phyloP scores from a whole-genome alignment of 2,113 vertebrate species.

The Antigone vipio region DNA sequence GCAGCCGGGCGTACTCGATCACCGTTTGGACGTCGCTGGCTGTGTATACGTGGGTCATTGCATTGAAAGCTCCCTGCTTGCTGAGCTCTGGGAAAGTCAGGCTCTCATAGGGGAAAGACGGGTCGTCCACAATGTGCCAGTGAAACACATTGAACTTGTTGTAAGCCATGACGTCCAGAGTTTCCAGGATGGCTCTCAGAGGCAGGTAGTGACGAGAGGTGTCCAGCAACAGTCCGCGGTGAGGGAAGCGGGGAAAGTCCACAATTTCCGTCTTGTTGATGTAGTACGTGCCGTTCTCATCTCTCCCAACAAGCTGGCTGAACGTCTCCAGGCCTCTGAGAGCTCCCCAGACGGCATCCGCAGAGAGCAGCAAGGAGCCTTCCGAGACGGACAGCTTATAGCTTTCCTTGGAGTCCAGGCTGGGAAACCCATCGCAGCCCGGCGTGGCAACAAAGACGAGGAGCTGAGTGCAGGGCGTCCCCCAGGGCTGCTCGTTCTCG shows the following conservation, averaged over 20 bases:
- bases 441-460: constrained; percentile 65
- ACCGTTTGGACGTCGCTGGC: constrained; percentile 79
- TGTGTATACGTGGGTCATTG: constrained; percentile 86
- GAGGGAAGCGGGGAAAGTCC: constrained; percentile 87
- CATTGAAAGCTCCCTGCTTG: constrained; percentile 86
- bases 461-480: constrained; percentile 19
- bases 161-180: constrained; percentile 91
- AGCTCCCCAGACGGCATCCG: constrained; percentile 83
- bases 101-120: constrained; percentile 89
- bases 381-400: constrained; percentile 79
- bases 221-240: constrained; percentile 87
- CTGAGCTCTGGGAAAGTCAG: constrained; percentile 82
- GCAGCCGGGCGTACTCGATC: constrained; percentile 81
- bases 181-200: constrained; percentile 80
- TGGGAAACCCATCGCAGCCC: constrained; percentile 78
- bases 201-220: constrained; percentile 91
- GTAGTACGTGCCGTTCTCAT: constrained; percentile 77
- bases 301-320: constrained; percentile 86
- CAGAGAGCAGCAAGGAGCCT: constrained; percentile 70
- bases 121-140: constrained; percentile 92
- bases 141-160: constrained; percentile 92
- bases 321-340: constrained; percentile 91
- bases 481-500: constrained; percentile 16
- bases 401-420: constrained; percentile 78
- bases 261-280: constrained; percentile 84